Evolutionary conservation across 2,888 invertebrate species (phyloP), one percentile per base, ranked within the genome.

Genomic region (Scaptomyza polygonia): DNA sequence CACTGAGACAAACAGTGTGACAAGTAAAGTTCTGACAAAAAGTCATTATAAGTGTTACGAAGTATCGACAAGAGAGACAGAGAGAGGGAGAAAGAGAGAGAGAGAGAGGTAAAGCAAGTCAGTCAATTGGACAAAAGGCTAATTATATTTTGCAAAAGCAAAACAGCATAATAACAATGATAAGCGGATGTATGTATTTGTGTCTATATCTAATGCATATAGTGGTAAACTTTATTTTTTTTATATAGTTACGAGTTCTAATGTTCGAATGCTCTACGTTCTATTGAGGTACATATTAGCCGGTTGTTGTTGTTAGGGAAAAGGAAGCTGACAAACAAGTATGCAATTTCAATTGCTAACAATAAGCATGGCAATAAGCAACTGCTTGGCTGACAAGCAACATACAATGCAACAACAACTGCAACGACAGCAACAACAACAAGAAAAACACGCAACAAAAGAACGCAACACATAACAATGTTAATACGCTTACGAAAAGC

Each of bases 401-500:
- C 40, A 39, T n/a, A 27, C 57, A 43, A n/a, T 25, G 11, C 3
- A n/a, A n/a, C 14, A 8, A 36, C 14, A 36, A 8, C 36, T 14
- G 14, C 14, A 36, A 6, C 8, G 8, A 36, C 43, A 42, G 16
- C 56, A n/a, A 34, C 14, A 7, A 34, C n/a, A 34, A 7, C 34
- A n/a, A n/a, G n/a, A n/a, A n/a, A n/a, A n/a, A n/a, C n/a, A n/a
- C n/a, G n/a, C n/a, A n/a, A n/a, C n/a, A n/a, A n/a, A 62, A 40
- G 29, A 48, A 47, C 2, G 3, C 14, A 66, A 36, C n/a, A 53
- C 40, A 47, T 61, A 72, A 72, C 57, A 68, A 65, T 68, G 61
- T 48, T 75, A 77, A 77, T 77, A 72, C 68, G 76, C 77, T 77
- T 79, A 77, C 61, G 55, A 57, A 67, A 77, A 77, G 77, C 72